These are phyloP conservation scores for Adelognathus sp. DNA, from an alignment of 2,888 invertebrate genomes.

Conservation along the genomic window DNA sequence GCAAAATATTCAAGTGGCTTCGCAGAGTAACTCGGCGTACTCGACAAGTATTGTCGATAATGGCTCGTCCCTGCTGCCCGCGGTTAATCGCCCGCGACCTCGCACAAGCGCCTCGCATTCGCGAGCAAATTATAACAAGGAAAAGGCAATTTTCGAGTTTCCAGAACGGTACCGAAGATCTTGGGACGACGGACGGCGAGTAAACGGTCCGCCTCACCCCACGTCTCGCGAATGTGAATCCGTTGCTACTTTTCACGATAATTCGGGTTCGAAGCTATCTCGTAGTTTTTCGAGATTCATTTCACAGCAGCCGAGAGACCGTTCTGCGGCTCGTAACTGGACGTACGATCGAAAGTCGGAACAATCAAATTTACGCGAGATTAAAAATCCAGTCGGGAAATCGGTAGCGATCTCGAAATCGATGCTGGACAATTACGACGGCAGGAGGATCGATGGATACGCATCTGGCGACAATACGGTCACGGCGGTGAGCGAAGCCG, in stretches of 20 bases:
- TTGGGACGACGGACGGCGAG: no score
- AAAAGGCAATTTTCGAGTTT: no score
- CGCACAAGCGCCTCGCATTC: no score
- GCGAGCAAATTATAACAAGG: no score
- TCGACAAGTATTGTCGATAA: no score
- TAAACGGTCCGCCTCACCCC: no score
- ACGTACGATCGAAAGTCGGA: not conserved
- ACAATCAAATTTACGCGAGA: not conserved
- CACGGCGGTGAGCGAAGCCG: conserved; percentile 8
- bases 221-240: not conserved
- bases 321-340: not conserved
- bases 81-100: no score
- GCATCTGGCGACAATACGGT: not conserved
- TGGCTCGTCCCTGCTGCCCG: no score
- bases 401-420: conserved; percentile 44
- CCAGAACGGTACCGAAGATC: not conserved
- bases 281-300: not conserved
- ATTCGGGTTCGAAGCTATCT: not conserved
- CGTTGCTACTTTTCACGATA: not conserved
- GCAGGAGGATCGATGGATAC: not conserved
- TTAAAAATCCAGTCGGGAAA: not conserved
- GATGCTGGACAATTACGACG: conserved; percentile 9
- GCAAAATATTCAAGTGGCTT: no score
- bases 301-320: no score
- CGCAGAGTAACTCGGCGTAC: no score